A percentile compares a stretch with the other conserved stretches of the same genome.
These are phyloP conservation scores for Apamea crenata DNA, from an alignment of 2,888 invertebrate genomes.

Conservation along the genomic window DNA sequence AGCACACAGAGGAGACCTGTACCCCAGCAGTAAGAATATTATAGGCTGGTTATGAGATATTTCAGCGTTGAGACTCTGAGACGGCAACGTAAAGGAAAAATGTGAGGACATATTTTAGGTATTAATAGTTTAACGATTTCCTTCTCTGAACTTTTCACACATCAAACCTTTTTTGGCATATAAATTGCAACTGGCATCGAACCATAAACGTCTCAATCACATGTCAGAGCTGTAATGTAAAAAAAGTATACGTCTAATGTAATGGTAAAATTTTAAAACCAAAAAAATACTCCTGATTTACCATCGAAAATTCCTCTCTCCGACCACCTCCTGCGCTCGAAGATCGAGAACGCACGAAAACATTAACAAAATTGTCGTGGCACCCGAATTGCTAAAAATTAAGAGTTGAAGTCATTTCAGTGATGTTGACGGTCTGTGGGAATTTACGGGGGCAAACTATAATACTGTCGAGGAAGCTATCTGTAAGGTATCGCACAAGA, in stretches of 20 bases:
- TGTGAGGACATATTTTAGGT: neutral
- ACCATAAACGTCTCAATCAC: neutral
- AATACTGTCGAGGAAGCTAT: neutral
- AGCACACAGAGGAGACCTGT: neutral
- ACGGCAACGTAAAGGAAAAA: neutral
- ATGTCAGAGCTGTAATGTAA: constrained; percentile 1
- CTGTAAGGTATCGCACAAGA: neutral
- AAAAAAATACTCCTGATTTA: neutral
- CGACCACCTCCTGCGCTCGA: neutral
- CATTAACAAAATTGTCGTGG: neutral
- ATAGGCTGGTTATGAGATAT: neutral
- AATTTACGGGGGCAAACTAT: neutral
- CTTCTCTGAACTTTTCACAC: neutral
- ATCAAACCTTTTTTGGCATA: neutral
- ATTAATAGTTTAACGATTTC: neutral
- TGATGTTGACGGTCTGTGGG: neutral
- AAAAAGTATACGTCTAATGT: constrained; percentile 11
- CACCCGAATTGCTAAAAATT: neutral
- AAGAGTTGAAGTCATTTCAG: neutral
- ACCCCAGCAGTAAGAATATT: neutral
- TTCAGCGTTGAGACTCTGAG: neutral
- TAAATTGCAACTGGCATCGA: constrained; percentile 25
- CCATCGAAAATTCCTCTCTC: neutral
- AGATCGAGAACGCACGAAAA: neutral
- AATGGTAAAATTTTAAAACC: neutral